Percentiles rank a stretch among this genome's conserved stretches.
Conservation (phyloP, 2,797 vertebrate species). For the Heteromormyrus szaboi region DNA sequence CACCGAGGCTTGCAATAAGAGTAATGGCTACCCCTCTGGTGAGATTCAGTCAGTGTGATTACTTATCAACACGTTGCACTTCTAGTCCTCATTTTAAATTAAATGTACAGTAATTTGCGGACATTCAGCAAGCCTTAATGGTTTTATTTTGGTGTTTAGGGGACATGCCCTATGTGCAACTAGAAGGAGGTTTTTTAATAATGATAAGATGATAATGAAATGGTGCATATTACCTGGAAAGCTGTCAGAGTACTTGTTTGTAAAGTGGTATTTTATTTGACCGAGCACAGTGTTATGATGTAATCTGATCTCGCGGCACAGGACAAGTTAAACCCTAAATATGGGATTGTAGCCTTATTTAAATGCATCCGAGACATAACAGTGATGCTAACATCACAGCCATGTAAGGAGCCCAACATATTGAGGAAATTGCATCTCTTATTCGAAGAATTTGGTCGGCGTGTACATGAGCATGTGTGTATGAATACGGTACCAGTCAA, state of each 20-base stretch:
- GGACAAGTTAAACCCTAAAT: neutral
- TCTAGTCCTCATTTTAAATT: neutral
- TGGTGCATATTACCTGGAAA: neutral
- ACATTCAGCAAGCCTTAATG: constrained; percentile 16
- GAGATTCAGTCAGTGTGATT: neutral
- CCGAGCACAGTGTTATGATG: neutral
- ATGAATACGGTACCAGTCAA: neutral
- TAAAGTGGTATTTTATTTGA: neutral
- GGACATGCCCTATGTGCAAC: neutral
- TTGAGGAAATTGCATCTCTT: neutral
- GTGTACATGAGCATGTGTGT: neutral
- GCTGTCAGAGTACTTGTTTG: neutral
- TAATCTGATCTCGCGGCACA: neutral
- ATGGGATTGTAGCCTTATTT: constrained; percentile 5
- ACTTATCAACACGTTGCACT: neutral
- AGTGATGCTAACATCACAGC: neutral
- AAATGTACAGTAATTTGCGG: constrained; percentile 16
- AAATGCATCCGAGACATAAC: constrained; percentile 8
- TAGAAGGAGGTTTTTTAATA: neutral
- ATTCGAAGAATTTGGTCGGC: neutral
- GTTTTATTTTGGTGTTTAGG: constrained; percentile 5
- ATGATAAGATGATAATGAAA: neutral
- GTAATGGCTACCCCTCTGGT: neutral
- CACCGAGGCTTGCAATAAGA: neutral
- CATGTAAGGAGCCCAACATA: neutral